These are phyloP conservation scores for Fregetta grallaria DNA, from an alignment of 2,113 vertebrate species.

Conservation along the genomic window DNA sequence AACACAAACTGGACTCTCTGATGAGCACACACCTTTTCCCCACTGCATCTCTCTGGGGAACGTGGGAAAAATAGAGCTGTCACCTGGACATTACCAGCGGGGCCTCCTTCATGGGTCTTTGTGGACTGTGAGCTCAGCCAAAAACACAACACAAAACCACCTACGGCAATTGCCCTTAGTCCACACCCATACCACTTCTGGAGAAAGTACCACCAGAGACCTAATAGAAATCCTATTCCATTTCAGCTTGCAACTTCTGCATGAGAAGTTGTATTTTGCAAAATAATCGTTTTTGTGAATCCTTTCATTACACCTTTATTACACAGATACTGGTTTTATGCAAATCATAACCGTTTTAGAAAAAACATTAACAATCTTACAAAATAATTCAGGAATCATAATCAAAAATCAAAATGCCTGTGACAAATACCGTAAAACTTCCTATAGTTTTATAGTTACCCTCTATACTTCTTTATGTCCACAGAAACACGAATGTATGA, in stretches of 20 bases:
- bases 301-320: neutral
- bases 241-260: neutral
- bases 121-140: neutral
- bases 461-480: neutral
- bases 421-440: neutral
- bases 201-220: neutral
- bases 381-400: neutral
- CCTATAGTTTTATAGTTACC: neutral
- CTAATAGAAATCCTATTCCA: neutral
- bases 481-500: neutral
- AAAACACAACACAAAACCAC: neutral
- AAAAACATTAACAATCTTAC: neutral
- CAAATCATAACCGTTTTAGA: fast-evolving
- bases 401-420: neutral
- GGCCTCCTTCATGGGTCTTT: neutral
- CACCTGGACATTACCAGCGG: neutral
- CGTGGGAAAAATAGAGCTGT: fast-evolving
- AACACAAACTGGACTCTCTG: neutral
- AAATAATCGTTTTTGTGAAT: neutral
- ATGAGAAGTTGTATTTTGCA: neutral
- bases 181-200: neutral
- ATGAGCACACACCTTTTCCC: neutral
- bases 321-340: neutral
- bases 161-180: neutral
- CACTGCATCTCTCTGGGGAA: neutral